A percentile compares a stretch with the other conserved stretches of the same genome.
phyloP scores from a whole-genome alignment of 2,888 invertebrate species.

The Fragum sueziense region DNA sequence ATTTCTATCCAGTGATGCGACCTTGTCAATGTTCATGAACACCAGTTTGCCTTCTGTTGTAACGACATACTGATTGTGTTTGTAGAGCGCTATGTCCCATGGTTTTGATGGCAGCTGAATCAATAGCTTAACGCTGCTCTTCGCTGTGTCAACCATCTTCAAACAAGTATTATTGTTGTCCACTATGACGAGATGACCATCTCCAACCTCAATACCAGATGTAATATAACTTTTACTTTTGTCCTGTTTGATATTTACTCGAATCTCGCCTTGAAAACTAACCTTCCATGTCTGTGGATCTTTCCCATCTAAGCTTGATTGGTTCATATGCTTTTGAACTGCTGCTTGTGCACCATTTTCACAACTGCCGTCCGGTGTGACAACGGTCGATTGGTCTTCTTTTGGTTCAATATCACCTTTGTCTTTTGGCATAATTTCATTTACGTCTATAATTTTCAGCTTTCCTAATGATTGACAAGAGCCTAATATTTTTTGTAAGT shows the following conservation, averaged over 20 bases:
- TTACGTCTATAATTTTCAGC: not conserved
- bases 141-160: not conserved
- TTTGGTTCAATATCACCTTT: not conserved
- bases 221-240: slow-evolving; percentile 7
- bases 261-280: not conserved
- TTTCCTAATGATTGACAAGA: not conserved
- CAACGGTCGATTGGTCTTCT: not conserved
- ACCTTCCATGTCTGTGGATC: slow-evolving; percentile 1
- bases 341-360: no score
- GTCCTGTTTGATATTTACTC: not conserved
- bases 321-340: no score
- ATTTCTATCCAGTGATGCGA: not conserved
- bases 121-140: not conserved
- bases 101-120: slow-evolving; percentile 1
- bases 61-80: not conserved
- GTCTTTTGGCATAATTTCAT: not conserved
- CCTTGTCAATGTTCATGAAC: not conserved
- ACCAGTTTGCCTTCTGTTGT: slow-evolving; percentile 7
- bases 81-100: slow-evolving; percentile 5
- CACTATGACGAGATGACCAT: not conserved
- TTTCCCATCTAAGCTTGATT: not conserved
- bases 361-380: not conserved
- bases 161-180: slow-evolving; percentile 6
- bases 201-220: not conserved
- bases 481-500: not conserved